Percentiles rank a stretch among this genome's conserved stretches.
phyloP scores from a whole-genome alignment of 2,888 invertebrate species.

The Cyaniris semiargus region DNA sequence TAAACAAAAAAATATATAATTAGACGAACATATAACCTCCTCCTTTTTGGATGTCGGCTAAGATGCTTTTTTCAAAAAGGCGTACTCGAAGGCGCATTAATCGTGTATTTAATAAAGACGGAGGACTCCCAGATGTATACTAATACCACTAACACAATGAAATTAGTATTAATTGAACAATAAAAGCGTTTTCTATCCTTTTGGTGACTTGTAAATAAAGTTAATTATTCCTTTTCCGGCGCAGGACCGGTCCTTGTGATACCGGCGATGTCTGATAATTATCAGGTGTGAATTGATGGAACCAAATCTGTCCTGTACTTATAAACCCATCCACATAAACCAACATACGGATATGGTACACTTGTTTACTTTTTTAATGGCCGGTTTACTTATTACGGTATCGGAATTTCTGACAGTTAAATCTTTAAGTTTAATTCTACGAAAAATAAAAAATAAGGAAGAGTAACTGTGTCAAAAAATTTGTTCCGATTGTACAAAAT shows the following conservation, averaged over 20 bases:
- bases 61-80: background rate
- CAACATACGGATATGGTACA: constrained; percentile 23
- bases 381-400: constrained; percentile 26
- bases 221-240: constrained; percentile 32
- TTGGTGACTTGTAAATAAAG: constrained; percentile 29
- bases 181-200: constrained; percentile 27
- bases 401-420: background rate
- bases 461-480: too few relatives aligned
- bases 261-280: constrained; percentile 64
- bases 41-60: too few relatives aligned
- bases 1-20: too few relatives aligned
- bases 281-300: constrained; percentile 74
- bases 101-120: background rate
- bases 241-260: constrained; percentile 45
- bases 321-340: constrained; percentile 47
- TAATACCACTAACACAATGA: background rate
- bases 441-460: too few relatives aligned
- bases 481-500: too few relatives aligned
- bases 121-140: background rate
- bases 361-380: constrained; percentile 31
- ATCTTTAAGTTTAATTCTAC: background rate
- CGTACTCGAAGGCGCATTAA: background rate
- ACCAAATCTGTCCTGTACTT: constrained; percentile 58
- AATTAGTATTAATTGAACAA: background rate
- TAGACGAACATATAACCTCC: too few relatives aligned